Conservation (phyloP, 2,888 invertebrate species). For the Actias luna region DNA sequence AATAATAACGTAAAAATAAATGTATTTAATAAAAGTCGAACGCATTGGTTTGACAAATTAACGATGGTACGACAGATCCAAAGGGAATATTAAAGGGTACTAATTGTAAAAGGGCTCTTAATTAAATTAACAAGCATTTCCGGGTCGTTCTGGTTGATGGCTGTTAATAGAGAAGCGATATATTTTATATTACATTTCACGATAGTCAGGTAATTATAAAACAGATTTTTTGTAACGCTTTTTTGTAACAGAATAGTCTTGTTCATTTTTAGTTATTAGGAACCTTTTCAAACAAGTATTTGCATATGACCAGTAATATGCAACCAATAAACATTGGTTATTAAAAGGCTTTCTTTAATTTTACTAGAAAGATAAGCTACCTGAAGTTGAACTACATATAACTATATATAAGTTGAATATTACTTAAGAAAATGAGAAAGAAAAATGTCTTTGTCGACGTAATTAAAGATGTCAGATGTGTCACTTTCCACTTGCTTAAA, state of each 20-base stretch:
- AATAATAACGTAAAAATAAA: neutral
- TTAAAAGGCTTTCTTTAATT: no score
- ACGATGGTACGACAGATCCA: slow-evolving; percentile 26
- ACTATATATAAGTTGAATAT: no score
- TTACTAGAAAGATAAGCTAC: no score
- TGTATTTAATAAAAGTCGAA: neutral
- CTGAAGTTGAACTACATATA: neutral
- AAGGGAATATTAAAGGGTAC: slow-evolving; percentile 38
- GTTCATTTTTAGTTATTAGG: no score
- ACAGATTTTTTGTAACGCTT: neutral
- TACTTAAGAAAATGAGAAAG: neutral
- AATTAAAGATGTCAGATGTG: neutral
- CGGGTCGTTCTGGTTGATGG: slow-evolving; percentile 21
- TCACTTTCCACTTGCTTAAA: neutral
- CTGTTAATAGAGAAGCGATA: slow-evolving; percentile 4
- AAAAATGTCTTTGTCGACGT: neutral
- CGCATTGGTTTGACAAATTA: slow-evolving; percentile 20
- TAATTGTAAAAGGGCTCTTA: slow-evolving; percentile 46
- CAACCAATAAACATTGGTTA: no score
- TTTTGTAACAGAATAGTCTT: no score
- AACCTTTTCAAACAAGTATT: no score
- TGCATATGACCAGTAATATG: no score
- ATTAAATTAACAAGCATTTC: slow-evolving; percentile 45
- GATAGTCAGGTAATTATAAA: neutral
- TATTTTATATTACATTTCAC: neutral